A percentile compares a stretch with the other conserved stretches of the same genome.
These are phyloP conservation scores for Sinocyclocheilus maitianheensis DNA, from an alignment of 2,113 vertebrate species.

Conservation along the genomic window DNA sequence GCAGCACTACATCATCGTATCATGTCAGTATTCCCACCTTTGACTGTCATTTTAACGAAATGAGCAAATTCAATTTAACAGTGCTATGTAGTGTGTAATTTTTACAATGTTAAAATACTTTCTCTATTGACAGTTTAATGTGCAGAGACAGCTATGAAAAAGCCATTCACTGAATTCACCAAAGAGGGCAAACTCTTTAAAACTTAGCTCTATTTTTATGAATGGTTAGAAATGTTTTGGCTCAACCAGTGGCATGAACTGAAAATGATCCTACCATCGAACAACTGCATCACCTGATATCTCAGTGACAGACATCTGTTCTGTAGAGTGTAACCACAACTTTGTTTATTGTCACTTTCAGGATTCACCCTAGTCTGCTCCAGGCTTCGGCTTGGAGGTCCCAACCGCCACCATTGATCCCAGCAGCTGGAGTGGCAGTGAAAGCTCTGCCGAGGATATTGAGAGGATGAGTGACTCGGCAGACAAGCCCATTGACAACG, in stretches of 20 bases:
- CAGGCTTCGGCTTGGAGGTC: constrained; percentile 96
- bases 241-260: background rate
- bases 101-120: background rate
- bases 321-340: constrained; percentile 49
- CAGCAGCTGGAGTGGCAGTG: constrained; percentile 99
- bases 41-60: background rate
- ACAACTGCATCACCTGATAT: background rate
- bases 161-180: background rate
- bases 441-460: constrained; percentile 98
- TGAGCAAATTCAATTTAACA: background rate
- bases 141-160: background rate
- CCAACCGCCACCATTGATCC: constrained; percentile 95
- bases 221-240: background rate
- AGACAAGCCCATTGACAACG: constrained; percentile 97
- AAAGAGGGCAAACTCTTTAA: background rate
- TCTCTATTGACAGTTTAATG: background rate
- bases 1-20: background rate
- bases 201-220: background rate
- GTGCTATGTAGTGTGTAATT: background rate
- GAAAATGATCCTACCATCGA: background rate
- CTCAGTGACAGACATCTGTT: constrained; percentile 42
- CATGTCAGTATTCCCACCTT: background rate
- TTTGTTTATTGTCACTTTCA: constrained; percentile 75
- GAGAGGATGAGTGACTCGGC: constrained; percentile 98
- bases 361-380: constrained; percentile 89